phyloP scores from a whole-genome alignment of 2,113 vertebrate species.

The Zosterops borbonicus region DNA sequence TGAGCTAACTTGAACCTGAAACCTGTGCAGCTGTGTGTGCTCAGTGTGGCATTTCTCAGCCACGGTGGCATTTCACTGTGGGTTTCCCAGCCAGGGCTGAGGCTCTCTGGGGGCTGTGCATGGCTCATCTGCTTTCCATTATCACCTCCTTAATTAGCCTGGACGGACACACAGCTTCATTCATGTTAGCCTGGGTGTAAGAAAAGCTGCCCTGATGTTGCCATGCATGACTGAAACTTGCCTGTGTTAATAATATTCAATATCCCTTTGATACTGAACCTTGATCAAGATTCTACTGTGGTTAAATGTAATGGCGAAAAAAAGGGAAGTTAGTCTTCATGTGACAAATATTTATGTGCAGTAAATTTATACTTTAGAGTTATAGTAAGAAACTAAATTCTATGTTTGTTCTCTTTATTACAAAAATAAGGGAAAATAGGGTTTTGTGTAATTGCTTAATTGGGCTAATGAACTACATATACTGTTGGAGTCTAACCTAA shows the following conservation, averaged over 20 bases:
- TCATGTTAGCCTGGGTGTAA: not conserved
- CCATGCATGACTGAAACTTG: not conserved
- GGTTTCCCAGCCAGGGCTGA: not conserved
- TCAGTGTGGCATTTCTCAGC: not conserved
- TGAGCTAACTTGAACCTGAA: not conserved
- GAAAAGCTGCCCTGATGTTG: not conserved
- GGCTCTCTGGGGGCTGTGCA: fast-evolving
- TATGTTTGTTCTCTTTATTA: not conserved
- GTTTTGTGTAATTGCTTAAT: not conserved
- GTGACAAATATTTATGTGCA: not conserved
- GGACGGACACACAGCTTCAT: not conserved
- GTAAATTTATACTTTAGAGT: not conserved
- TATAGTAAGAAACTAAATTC: not conserved
- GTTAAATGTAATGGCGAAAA: not conserved
- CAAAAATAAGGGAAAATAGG: not conserved
- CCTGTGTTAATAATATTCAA: not conserved
- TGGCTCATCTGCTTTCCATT: not conserved
- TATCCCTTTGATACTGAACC: not conserved
- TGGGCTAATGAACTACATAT: not conserved
- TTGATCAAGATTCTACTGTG: not conserved
- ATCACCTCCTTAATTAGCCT: not conserved
- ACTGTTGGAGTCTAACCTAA: not conserved
- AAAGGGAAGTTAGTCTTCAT: not conserved
- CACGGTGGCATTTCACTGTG: not conserved
- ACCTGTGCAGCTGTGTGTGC: not conserved